Evolutionary conservation across 1,140 invertebrate species (phyloP), one percentile per base, ranked within the genome.

Genomic region (Trichoplusia ni): DNA sequence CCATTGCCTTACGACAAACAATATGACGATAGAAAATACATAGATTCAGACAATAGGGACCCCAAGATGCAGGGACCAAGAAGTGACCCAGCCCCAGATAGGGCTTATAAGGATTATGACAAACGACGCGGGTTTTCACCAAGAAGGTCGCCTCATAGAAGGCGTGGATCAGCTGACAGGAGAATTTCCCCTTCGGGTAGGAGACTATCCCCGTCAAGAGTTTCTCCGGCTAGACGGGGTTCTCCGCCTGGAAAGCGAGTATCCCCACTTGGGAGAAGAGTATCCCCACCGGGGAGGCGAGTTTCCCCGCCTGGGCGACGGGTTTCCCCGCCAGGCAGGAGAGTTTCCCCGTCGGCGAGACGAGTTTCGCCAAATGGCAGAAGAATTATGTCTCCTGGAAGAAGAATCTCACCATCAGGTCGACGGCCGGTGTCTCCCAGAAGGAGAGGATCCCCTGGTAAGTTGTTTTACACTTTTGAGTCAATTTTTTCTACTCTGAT

Each of bases 11-110:
- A 59, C 23, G 40, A 54, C 11, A 42, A 42, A 42, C 38, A 46
- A 8, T 61, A 67, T 31, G 66, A 75, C 8, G 68, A 72, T 2
- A 58, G 70, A 25, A 68, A 69, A 19, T 66, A 69, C 54, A 16
- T 29, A 1, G 40, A 42, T 29, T 2, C 47, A 1, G 64, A 64
- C 16, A 8, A 9, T 23, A 37, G 49, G 9, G n/a, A 21, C 6
- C 16, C 25, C 9, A 53, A 53, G 8, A 8, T 9, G 9, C 47
- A 21, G 16, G 31, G 5, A 18, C 9, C 33, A 6, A 65, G 61
- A 25, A 9, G 40, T 7, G 59, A 69, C 9, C 13, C n/a, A n/a
- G n/a, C 44, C 4, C 8, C 27, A 14, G 23, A 44, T 13, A 27
- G 23, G 16, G 4, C 29, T 11, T 67, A 62, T 25, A 64, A 67